A percentile compares a stretch with the other conserved stretches of the same genome.
Evolutionary conservation across 2,113 vertebrate species (phyloP).

Genomic region (Andinoacara biseriatus): DNA sequence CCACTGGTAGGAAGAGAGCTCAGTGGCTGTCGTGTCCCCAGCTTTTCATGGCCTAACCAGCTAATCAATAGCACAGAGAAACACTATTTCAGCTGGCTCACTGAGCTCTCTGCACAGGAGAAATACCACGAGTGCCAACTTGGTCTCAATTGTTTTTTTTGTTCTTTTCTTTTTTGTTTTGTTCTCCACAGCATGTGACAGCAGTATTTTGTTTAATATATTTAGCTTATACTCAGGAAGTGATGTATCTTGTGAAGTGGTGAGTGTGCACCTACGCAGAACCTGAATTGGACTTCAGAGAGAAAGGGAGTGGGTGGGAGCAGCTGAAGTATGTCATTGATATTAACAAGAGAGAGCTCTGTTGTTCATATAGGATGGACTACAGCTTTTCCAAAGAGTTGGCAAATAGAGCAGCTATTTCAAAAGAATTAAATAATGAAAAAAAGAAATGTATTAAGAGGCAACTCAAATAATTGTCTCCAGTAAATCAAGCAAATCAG

Average conservation of each 20-base stretch:
- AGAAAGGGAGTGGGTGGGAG: slow-evolving; percentile 27
- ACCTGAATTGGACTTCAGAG: background rate
- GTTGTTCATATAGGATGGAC: slow-evolving; percentile 4
- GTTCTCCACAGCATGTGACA: background rate
- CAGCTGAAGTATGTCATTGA: slow-evolving; percentile 43
- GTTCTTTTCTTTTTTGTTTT: background rate
- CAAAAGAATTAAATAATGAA: slow-evolving; percentile 9
- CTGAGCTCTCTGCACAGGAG: slow-evolving; percentile 51
- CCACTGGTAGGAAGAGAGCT: slow-evolving; percentile 46
- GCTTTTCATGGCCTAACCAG: slow-evolving; percentile 73
- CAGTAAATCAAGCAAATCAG: background rate
- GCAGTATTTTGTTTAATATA: slow-evolving; percentile 32
- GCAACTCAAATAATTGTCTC: background rate
- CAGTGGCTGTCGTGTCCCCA: slow-evolving; percentile 60
- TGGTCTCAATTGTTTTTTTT: slow-evolving; percentile 8
- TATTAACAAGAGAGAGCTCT: slow-evolving; percentile 11
- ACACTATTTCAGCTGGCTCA: slow-evolving; percentile 63
- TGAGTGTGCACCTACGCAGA: slow-evolving; percentile 27
- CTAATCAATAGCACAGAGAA: slow-evolving; percentile 77
- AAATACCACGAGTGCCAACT: slow-evolving; percentile 49
- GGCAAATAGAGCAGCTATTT: background rate
- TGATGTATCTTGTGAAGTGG: slow-evolving; percentile 16
- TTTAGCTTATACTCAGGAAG: slow-evolving; percentile 29
- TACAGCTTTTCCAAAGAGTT: background rate
- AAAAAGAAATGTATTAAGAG: background rate